Evolutionary conservation across 2,797 vertebrate genomes (phyloP).

Genomic region (Rhincodon typus): DNA sequence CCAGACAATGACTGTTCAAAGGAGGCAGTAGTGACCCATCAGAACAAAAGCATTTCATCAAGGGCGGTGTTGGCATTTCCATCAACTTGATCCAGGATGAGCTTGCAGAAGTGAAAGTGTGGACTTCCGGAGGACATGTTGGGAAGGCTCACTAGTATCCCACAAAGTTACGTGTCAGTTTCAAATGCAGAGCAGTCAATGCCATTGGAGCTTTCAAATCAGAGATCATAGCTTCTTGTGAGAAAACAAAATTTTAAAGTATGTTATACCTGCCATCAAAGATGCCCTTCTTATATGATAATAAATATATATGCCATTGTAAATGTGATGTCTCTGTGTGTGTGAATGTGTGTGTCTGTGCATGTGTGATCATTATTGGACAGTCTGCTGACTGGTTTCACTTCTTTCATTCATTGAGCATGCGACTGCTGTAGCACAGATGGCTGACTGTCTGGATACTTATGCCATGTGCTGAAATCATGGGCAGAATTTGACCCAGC

Average conservation of each 20-base stretch:
- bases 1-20: not conserved
- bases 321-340: not conserved
- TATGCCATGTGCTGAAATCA: not conserved
- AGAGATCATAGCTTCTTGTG: constrained; percentile 29
- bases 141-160: not conserved
- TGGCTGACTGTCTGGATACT: not conserved
- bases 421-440: too few species aligned
- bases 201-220: constrained; percentile 29
- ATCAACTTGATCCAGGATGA: constrained; percentile 1
- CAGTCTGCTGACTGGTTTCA: not conserved
- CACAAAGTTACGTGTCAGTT: not conserved
- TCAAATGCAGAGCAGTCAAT: not conserved
- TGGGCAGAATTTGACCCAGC: not conserved
- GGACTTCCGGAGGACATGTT: not conserved
- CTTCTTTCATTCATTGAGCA: not conserved
- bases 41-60: not conserved
- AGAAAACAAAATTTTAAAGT: constrained; percentile 27
- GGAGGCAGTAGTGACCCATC: not conserved
- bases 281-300: constrained; percentile 34
- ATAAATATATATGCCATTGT: constrained; percentile 34
- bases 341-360: too few species aligned
- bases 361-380: not conserved
- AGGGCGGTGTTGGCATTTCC: not conserved
- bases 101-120: not conserved
- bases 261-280: constrained; percentile 31